Base-by-base conservation (phyloP, 2,888 invertebrate genomes). In the Galerucella calmariensis region DNA sequence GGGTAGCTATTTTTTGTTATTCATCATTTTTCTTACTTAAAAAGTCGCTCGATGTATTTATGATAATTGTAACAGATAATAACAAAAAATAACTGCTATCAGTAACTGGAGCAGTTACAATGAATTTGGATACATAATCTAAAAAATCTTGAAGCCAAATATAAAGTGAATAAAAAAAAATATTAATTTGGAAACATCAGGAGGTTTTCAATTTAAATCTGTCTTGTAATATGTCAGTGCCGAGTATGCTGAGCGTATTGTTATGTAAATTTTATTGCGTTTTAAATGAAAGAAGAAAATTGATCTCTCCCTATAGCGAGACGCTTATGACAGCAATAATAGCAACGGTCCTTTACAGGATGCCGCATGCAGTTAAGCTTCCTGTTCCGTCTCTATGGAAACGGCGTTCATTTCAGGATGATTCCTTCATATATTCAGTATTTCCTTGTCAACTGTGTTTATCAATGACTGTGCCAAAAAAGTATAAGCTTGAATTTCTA, bases 391-490 rank as follows among this genome's bases (percentile, higher is more conserved):
- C 77, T 79, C 80, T 76, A 82, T 84, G 80, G 79, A 76, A 79
- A 84, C 84, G 77, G 79, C 65, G 56, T 65, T 74, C 77, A 79
- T 68, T 73, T 75, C 69, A 72, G 78, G 78, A 77, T 78, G 75
- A 74, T 82, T 81, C 83, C 82, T 83, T 83, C 83, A 84, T 83
- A 83, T 82, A 83, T 81, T 82, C 79, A 76, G 81, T 76, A 78
- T 82, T 79, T 81, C 81, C 81, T 79, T 81, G 82, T 84, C 82
- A 82, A 83, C 81, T 80, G 75, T 27, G 46, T 77, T 78, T 82
- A 80, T 81, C 82, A 80, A 59, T 59, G 24, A 20, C 58, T 27
- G 27, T 46, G 11, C 11, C 12, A 14, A 48, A 48, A 48, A 48
- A 48, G 14, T 12, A 14, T 48, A 5, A 48, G 48, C 48, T 48